These are phyloP conservation scores for Pectinophora gossypiella DNA, from an alignment of 1,140 invertebrate genomes.

Conservation along the genomic window DNA sequence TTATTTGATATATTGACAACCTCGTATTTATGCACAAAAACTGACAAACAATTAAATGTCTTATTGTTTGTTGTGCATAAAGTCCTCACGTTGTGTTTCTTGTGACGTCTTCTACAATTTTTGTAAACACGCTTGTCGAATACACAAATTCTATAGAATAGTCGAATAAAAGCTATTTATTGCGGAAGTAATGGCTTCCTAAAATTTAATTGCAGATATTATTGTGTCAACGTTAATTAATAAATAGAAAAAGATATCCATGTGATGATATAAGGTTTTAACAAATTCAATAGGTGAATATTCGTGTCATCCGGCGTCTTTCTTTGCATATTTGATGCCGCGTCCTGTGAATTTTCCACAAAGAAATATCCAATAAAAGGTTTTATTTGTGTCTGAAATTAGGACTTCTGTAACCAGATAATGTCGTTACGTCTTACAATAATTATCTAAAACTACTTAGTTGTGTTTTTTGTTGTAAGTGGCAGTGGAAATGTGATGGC, in stretches of 20 bases:
- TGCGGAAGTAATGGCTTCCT: conserved; percentile 76
- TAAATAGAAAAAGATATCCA: conserved; percentile 22
- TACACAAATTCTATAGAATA: conserved; percentile 68
- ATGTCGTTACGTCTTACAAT: not conserved
- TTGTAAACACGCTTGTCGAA: conserved; percentile 76
- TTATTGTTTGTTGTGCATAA: conserved; percentile 32
- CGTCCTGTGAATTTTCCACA: conserved; percentile 47
- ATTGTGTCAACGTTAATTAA: conserved; percentile 45
- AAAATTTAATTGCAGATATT: conserved; percentile 69
- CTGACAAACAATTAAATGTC: conserved; percentile 43
- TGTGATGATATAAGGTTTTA: conserved; percentile 23
- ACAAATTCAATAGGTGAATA: conserved; percentile 36
- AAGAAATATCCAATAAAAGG: conserved; percentile 37
- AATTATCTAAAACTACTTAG: not conserved
- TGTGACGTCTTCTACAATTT: conserved; percentile 67
- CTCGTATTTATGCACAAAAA: conserved; percentile 22
- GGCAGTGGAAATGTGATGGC: not conserved
- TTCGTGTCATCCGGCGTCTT: conserved; percentile 52
- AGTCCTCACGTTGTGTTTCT: conserved; percentile 31
- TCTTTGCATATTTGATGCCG: conserved; percentile 35
- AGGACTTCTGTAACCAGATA: not conserved
- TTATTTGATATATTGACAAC: conserved; percentile 21
- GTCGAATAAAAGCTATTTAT: conserved; percentile 71
- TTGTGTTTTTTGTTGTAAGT: too few relatives aligned
- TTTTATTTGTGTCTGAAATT: conserved; percentile 20